phyloP scores from a whole-genome alignment of 2,113 vertebrate genomes.

The Limanda limanda region DNA sequence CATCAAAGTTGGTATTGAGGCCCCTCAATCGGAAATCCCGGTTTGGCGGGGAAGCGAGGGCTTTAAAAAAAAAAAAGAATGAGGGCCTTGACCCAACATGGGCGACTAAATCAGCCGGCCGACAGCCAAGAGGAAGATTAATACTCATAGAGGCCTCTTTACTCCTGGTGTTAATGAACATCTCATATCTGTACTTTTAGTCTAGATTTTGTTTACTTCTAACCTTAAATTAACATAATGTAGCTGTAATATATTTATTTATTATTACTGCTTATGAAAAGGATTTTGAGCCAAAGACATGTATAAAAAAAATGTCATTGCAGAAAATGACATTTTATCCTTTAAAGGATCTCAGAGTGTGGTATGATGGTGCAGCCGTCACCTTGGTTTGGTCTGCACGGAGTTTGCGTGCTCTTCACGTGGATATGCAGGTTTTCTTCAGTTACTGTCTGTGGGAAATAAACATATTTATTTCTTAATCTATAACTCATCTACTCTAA shows the following conservation, averaged over 20 bases:
- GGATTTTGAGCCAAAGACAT: not conserved
- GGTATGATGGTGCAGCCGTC: too few species aligned
- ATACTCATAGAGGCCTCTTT: constrained; percentile 44
- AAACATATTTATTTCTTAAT: too few species aligned
- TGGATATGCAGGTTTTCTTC: too few species aligned
- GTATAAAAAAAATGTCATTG: not conserved
- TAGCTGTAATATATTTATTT: not conserved
- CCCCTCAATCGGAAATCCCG: constrained; percentile 78
- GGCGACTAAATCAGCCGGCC: constrained; percentile 49
- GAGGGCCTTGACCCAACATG: constrained; percentile 73
- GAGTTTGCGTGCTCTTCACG: too few species aligned
- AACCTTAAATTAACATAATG: not conserved
- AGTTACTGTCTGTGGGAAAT: too few species aligned
- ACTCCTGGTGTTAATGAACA: constrained; percentile 44
- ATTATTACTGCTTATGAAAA: not conserved
- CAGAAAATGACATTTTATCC: not conserved
- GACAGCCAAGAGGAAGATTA: constrained; percentile 58
- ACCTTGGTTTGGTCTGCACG: too few species aligned
- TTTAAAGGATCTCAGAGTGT: too few species aligned
- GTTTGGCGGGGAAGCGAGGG: constrained; percentile 74
- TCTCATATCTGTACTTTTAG: constrained; percentile 18
- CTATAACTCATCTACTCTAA: too few species aligned
- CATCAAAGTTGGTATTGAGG: constrained; percentile 82
- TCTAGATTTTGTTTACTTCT: constrained; percentile 17
- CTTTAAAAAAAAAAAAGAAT: constrained; percentile 70